phyloP scores from a whole-genome alignment of 2,113 vertebrate species.

The Saguinus imperator region DNA sequence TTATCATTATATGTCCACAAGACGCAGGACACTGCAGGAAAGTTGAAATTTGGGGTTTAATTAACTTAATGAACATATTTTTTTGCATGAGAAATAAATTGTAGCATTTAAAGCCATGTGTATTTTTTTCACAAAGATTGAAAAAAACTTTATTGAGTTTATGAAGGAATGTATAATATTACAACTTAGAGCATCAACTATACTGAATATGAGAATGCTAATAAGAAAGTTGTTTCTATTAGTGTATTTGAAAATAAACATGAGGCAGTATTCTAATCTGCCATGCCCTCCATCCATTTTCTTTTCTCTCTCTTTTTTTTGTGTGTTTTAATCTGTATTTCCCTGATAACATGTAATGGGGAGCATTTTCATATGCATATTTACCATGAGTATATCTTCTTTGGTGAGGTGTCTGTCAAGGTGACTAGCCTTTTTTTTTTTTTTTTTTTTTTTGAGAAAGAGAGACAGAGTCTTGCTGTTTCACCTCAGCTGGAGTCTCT shows the following conservation, averaged over 20 bases:
- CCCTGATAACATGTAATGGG: too few relatives aligned
- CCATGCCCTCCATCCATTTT: too few relatives aligned
- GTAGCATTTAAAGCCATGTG: not conserved
- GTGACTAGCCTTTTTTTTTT: too few relatives aligned
- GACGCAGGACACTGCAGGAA: not conserved
- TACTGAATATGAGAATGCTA: not conserved
- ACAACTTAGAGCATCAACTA: not conserved
- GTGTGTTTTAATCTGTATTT: too few relatives aligned
- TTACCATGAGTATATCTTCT: too few relatives aligned
- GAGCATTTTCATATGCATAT: too few relatives aligned
- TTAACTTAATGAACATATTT: not conserved
- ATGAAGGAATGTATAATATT: not conserved
- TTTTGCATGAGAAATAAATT: constrained; percentile 5
- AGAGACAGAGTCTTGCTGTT: too few relatives aligned
- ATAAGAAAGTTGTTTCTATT: not conserved
- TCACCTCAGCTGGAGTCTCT: too few relatives aligned
- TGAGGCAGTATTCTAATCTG: not conserved
- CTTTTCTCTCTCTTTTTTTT: too few relatives aligned
- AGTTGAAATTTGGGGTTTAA: not conserved
- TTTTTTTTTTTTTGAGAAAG: too few relatives aligned
- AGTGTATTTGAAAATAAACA: constrained; percentile 25
- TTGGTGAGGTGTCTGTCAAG: too few relatives aligned
- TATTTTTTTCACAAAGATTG: not conserved
- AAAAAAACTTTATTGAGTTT: constrained; percentile 7
- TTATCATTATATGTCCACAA: not conserved